Conservation (phyloP, 2,888 invertebrate genomes). For the Neoaliturus tenellus region DNA sequence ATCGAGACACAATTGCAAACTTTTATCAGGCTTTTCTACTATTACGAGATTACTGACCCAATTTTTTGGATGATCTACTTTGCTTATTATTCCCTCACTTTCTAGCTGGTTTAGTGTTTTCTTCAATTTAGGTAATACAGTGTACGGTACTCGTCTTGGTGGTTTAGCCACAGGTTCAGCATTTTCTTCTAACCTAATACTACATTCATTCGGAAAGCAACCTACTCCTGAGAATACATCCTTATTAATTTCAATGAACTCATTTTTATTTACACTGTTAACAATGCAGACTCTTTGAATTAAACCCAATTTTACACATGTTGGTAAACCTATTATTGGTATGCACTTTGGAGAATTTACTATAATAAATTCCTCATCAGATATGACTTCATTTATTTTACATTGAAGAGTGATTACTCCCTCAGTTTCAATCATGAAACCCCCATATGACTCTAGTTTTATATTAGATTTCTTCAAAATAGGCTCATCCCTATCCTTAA, state of each 20-base stretch:
- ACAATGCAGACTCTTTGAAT: background rate
- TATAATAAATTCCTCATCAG: background rate
- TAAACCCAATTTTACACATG: background rate
- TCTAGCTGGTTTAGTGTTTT: background rate
- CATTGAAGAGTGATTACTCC: background rate
- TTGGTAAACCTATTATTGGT: background rate
- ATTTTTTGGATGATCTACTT: background rate
- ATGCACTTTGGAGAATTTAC: background rate
- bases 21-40: background rate
- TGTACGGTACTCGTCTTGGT: background rate
- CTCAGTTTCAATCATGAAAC: background rate
- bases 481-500: background rate
- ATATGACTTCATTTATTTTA: background rate
- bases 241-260: background rate
- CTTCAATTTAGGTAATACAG: background rate
- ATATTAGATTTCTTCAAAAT: background rate
- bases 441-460: slow-evolving; percentile 7
- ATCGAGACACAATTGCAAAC: background rate
- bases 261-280: background rate
- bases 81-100: background rate
- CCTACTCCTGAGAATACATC: slow-evolving; percentile 4
- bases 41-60: slow-evolving; percentile 21
- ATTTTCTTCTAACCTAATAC: background rate
- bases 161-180: background rate
- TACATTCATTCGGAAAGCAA: background rate